Percentiles rank a stretch among this genome's conserved stretches.
These are phyloP conservation scores for Etheostoma nigrum DNA, from an alignment of 2,797 vertebrate species.

Conservation along the genomic window DNA sequence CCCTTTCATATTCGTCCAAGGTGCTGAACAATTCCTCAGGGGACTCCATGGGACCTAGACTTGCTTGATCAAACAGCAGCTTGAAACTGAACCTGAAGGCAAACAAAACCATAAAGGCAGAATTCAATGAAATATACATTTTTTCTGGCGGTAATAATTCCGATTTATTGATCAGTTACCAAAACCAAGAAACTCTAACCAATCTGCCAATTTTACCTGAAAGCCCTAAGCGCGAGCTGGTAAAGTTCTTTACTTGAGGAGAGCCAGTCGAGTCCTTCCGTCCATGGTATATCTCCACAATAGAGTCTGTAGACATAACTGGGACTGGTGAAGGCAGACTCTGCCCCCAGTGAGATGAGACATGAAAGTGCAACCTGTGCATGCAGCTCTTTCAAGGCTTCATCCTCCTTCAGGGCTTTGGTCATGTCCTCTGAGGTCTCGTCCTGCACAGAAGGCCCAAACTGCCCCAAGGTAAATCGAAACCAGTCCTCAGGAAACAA, in stretches of 20 bases:
- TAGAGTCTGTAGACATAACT: constrained; percentile 93
- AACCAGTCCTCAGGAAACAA: constrained; percentile 97
- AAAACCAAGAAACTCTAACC: neutral
- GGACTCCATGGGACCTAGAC: constrained; percentile 92
- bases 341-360: constrained; percentile 90
- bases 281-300: constrained; percentile 93
- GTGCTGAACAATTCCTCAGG: constrained; percentile 89
- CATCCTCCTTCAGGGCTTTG: constrained; percentile 90
- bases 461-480: constrained; percentile 88
- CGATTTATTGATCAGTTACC: neutral
- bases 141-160: constrained; percentile 3
- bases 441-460: constrained; percentile 87
- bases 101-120: constrained; percentile 20
- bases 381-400: constrained; percentile 89
- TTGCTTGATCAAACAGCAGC: constrained; percentile 96
- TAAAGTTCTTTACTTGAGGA: constrained; percentile 92
- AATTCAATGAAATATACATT: neutral
- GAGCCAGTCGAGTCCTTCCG: constrained; percentile 93
- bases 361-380: constrained; percentile 90
- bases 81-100: constrained; percentile 93
- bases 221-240: constrained; percentile 93
- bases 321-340: constrained; percentile 89
- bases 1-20: constrained; percentile 92
- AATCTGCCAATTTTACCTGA: constrained; percentile 89
- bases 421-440: constrained; percentile 86